Evolutionary conservation across 2,797 vertebrate genomes (phyloP), one percentile per base, ranked within the genome.

Genomic region (Allobates femoralis): DNA sequence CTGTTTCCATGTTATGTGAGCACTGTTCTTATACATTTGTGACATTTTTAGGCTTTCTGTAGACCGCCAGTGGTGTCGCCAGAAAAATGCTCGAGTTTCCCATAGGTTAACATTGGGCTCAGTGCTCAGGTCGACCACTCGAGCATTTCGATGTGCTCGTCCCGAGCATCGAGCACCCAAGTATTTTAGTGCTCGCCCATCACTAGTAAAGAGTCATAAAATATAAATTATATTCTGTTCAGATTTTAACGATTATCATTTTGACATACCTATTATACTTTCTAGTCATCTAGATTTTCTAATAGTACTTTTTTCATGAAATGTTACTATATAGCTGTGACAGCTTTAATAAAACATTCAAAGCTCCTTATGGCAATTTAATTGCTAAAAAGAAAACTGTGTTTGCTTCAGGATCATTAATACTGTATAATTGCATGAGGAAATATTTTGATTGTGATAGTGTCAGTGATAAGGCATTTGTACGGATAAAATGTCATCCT

Each of bases 341-440:
- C 85, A 86, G 60, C 60, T 77, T 41, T 77, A 80, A 53, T 86
- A 82, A 81, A 81, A 81, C 58, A 76, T 32, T 67, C 69, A 64
- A 51, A 66, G 69, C 58, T 76, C 71, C 73, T 86, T 46, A 86
- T 81, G 53, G 69, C 85, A 51, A 75, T 81, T 86, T 81, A n/a
- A 75, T 82, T 77, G 34, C 60, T 41, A n/a, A 51, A 81, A 76
- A 50, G 50, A 67, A 75, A 86, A 86, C 82, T 82, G 82, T 81
- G 64, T 66, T 81, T 81, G 26, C 71, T 76, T 81, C 41, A 67
- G 37, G 51, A 55, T 76, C 79, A 60, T 86, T 76, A 66, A 86
- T 86, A n/a, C n/a, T n/a, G n/a, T n/a, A 30, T 76, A 76, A 81
- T 81, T 81, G 69, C 60, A 76, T 58, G 58, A 86, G 81, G 77